A percentile compares a stretch with the other conserved stretches of the same genome.
Evolutionary conservation across 2,113 vertebrate genomes (phyloP).

Genomic region (Ornithorhynchus anatinus): DNA sequence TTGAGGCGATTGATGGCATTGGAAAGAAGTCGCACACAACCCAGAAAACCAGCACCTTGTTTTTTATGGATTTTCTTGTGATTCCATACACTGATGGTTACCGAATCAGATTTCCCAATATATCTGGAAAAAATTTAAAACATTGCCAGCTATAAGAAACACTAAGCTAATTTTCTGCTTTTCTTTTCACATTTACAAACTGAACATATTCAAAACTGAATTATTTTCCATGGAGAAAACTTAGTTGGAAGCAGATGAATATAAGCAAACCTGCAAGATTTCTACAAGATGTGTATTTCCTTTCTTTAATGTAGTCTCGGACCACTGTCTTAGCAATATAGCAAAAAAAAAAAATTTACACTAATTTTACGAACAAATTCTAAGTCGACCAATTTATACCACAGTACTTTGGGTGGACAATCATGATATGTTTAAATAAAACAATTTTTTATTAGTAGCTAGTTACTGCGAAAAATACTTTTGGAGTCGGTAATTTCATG

Average conservation of each 20-base stretch:
- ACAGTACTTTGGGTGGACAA: background rate
- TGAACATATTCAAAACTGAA: no score
- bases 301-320: no score
- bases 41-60: constrained; percentile 97
- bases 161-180: constrained; percentile 2
- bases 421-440: constrained; percentile 1
- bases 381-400: background rate
- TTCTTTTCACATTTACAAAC: constrained; percentile 6
- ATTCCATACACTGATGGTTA: constrained; percentile 99
- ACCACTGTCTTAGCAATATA: no score
- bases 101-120: constrained; percentile 96
- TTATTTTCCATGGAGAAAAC: no score
- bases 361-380: no score
- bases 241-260: no score
- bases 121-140: constrained; percentile 79
- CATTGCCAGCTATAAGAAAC: background rate
- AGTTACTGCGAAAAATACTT: no score
- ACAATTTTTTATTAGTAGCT: constrained; percentile 1
- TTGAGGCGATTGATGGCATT: constrained; percentile 98
- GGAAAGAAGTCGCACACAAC: constrained; percentile 96
- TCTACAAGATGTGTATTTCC: no score
- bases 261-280: no score
- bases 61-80: constrained; percentile 99
- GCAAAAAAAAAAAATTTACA: no score
- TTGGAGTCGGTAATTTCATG: no score